These are phyloP conservation scores for Mobula birostris DNA, from an alignment of 2,113 vertebrate genomes.

Conservation along the genomic window DNA sequence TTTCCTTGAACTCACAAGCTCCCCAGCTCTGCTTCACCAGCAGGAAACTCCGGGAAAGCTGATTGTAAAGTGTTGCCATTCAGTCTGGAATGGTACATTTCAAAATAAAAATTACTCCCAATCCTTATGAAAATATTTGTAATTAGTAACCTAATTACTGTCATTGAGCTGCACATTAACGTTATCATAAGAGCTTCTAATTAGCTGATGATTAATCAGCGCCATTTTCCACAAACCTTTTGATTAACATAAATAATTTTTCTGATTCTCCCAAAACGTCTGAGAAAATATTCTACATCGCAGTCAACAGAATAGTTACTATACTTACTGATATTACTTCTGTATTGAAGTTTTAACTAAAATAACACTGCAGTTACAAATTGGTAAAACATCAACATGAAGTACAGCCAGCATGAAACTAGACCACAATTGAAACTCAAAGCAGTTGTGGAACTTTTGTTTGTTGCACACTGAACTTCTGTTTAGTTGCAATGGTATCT, in stretches of 20 bases:
- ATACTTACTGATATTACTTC: not conserved
- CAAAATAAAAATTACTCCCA: not conserved
- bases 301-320: not conserved
- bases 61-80: no score
- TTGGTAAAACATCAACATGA: not conserved
- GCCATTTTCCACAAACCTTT: not conserved
- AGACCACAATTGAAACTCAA: no score
- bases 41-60: not conserved
- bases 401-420: not conserved
- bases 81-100: not conserved
- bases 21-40: not conserved
- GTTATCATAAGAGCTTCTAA: not conserved
- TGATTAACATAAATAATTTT: not conserved
- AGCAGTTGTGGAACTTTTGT: no score
- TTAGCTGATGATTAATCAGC: not conserved
- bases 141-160: conserved; percentile 3
- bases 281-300: no score
- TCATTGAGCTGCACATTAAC: not conserved
- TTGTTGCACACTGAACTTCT: no score
- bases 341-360: not conserved
- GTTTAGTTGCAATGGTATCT: no score
- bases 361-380: not conserved
- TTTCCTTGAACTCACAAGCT: not conserved
- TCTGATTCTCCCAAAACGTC: not conserved
- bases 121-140: not conserved